Evolutionary conservation across 1,140 invertebrate genomes (phyloP), one percentile per base, ranked within the genome.

Genomic region (Cataglyphis hispanica): DNA sequence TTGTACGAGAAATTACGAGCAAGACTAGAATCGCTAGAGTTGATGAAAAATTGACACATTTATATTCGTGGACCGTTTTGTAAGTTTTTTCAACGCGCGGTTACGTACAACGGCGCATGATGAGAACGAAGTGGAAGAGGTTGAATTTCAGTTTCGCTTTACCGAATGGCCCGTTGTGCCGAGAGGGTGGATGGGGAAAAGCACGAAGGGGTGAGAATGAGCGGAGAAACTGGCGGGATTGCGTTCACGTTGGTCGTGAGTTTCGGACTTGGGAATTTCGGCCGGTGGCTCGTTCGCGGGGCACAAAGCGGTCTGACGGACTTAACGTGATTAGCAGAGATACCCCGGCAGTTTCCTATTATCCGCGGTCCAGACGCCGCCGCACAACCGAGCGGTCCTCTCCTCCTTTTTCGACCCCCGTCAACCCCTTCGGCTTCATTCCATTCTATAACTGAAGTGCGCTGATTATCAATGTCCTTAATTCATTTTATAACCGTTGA

Each of bases 281-380:
- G 89, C 72, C 86, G 84, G 89, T 92, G 90, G 91, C 91, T 93
- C 91, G 90, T 93, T 93, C 91, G 92, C 90, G 92, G 91, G 88
- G 88, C 91, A 92, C 94, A 93, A 94, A 94, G 92, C 93, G 93
- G 93, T 93, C 92, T 92, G 91, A 92, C 89, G 92, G 94, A 94
- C 94, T 94, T 94, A 94, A 94, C 93, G 91, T 92, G 93, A 94
- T 94, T 94, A 94, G 93, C 94, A 93, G 92, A 94, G 93, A 94
- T 94, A 94, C 91, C 90, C 91, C 69, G 87, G 90, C 86, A 89
- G 88, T 91, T 90, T 91, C 88, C 92, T 93, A 93, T 93, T 93
- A 93, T 93, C 87, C 91, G 91, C 74, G 92, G 93, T 93, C 93
- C 92, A 93, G 91, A 92, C 91, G 88, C 92, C 88, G 70, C 91